Percentiles rank a stretch among this genome's conserved stretches.
Evolutionary conservation across 2,113 vertebrate genomes (phyloP).

Genomic region (Ivindomyrus marchei): DNA sequence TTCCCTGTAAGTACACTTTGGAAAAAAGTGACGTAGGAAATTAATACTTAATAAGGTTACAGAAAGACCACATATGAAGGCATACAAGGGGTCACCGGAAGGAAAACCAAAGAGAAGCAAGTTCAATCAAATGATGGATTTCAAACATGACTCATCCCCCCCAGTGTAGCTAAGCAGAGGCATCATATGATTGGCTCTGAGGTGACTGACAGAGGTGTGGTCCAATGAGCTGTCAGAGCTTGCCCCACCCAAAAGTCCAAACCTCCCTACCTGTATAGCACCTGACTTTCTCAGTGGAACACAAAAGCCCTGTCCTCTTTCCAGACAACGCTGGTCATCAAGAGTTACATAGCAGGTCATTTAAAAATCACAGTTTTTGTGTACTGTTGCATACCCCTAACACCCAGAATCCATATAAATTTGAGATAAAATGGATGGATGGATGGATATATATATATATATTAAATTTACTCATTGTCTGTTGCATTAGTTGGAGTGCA

Average conservation of each 20-base stretch:
- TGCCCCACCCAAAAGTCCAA: neutral
- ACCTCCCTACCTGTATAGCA: neutral
- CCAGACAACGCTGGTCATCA: constrained; percentile 24
- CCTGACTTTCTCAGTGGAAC: neutral
- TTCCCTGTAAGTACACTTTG: neutral
- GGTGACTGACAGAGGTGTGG: neutral
- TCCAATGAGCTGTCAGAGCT: neutral
- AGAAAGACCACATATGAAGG: neutral
- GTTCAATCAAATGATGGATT: neutral
- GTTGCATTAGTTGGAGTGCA: neutral
- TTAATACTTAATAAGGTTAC: neutral
- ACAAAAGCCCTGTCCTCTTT: neutral
- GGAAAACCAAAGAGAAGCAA: neutral
- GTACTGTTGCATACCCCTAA: neutral
- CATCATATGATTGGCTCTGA: neutral
- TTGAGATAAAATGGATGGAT: neutral
- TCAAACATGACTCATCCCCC: neutral
- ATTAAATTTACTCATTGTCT: neutral
- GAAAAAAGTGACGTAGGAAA: neutral
- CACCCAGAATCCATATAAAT: neutral
- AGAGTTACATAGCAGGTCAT: constrained; percentile 30
- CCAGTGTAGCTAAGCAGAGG: neutral
- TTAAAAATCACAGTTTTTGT: neutral
- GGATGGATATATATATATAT: neutral
- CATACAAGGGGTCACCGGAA: neutral